phyloP scores from a whole-genome alignment of 2,113 vertebrate species.

The Puffinus mauretanicus region DNA sequence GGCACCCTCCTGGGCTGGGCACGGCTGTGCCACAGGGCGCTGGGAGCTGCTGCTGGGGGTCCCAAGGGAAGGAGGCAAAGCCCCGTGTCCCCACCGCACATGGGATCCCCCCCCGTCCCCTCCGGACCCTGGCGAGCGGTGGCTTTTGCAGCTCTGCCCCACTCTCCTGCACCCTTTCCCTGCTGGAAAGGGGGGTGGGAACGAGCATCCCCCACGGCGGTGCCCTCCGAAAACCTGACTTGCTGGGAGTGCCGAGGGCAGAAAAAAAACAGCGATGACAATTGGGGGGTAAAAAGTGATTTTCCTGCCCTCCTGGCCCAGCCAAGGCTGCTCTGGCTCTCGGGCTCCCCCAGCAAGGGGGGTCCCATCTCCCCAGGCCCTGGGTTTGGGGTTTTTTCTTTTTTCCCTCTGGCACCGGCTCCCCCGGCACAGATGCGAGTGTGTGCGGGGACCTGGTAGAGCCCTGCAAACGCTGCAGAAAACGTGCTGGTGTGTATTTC shows the following conservation, averaged over 20 bases:
- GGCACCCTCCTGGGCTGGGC: not conserved
- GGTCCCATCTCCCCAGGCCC: not conserved
- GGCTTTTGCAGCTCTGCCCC: not conserved
- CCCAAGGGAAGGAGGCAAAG: not conserved
- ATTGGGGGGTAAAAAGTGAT: not conserved
- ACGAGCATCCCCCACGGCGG: not conserved
- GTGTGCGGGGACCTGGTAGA: not conserved
- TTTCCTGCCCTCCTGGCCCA: not conserved
- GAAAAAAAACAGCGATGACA: not conserved
- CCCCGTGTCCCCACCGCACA: fast-evolving
- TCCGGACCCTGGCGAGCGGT: fast-evolving
- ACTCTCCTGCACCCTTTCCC: not conserved
- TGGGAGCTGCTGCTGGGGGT: not conserved
- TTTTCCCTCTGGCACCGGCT: not conserved
- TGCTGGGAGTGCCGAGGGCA: not conserved
- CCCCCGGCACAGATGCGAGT: not conserved
- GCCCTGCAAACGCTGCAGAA: not conserved
- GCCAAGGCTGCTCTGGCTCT: not conserved
- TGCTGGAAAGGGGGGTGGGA: not conserved
- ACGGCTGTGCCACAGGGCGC: fast-evolving
- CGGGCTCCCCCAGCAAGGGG: not conserved
- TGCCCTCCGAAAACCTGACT: not conserved
- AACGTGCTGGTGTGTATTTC: not conserved
- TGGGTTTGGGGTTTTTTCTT: not conserved
- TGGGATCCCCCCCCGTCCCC: not conserved